phyloP scores from a whole-genome alignment of 2,888 invertebrate genomes.

The Galerucella calmariensis region DNA sequence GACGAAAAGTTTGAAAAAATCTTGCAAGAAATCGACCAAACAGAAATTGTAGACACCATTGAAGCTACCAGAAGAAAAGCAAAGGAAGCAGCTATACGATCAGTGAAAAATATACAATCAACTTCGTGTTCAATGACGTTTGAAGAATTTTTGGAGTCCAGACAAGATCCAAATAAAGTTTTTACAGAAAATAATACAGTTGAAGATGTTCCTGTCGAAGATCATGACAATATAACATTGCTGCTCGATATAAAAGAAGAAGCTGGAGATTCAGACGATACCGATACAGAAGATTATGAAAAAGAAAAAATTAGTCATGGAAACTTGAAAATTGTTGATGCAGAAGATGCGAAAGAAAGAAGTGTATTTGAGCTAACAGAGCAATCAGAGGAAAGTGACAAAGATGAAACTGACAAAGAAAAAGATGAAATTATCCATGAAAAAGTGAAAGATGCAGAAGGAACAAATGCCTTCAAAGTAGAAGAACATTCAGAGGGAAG shows the following conservation, averaged over 20 bases:
- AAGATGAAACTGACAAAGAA: conserved; percentile 4
- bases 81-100: conserved; percentile 28
- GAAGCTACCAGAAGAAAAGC: background rate
- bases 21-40: conserved; percentile 5
- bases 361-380: no score
- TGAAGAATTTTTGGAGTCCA: conserved; percentile 38
- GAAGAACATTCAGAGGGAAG: background rate
- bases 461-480: background rate
- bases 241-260: conserved; percentile 23
- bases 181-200: conserved; percentile 25
- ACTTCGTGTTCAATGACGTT: conserved; percentile 37
- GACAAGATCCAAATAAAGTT: conserved; percentile 16
- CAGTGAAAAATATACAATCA: conserved; percentile 25
- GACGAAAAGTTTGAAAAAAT: background rate
- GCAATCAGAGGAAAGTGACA: background rate
- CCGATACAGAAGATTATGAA: conserved; percentile 13
- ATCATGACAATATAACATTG: background rate
- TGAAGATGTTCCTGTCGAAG: conserved; percentile 11
- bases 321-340: background rate
- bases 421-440: conserved; percentile 6
- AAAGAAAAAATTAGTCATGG: background rate
- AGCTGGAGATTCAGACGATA: conserved; percentile 25
- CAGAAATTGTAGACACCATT: background rate
- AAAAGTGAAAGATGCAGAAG: conserved; percentile 4
- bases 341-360: background rate